Evolutionary conservation across 2,888 invertebrate species (phyloP).

Genomic region (Tolmerus cingulatus): DNA sequence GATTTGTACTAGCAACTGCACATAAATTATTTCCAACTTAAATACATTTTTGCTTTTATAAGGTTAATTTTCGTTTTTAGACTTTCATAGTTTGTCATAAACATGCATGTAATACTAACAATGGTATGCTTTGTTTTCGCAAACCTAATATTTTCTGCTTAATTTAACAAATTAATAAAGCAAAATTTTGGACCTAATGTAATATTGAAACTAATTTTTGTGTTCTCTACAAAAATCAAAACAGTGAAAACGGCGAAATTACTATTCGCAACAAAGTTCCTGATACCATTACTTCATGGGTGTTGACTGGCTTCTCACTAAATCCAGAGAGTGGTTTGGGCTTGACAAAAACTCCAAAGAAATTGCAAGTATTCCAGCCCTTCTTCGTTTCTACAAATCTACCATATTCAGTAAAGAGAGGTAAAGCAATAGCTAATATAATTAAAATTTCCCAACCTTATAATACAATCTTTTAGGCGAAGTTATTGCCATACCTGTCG

Average conservation of each 20-base stretch:
- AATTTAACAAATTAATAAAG: neutral
- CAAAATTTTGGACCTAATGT: neutral
- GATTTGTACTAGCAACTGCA: neutral
- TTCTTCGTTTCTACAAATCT: constrained; percentile 88
- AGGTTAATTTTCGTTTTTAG: neutral
- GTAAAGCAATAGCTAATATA: constrained; percentile 67
- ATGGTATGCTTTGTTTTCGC: neutral
- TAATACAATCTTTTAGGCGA: constrained; percentile 65
- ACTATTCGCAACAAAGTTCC: constrained; percentile 72
- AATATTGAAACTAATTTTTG: neutral
- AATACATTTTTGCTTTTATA: neutral
- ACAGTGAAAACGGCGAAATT: constrained; percentile 60
- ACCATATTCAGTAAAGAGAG: constrained; percentile 87
- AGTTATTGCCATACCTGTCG: constrained; percentile 84
- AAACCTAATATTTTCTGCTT: neutral
- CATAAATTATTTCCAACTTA: neutral
- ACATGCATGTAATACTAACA: neutral
- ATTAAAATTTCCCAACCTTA: neutral
- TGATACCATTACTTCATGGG: constrained; percentile 86
- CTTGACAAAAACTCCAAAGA: constrained; percentile 72
- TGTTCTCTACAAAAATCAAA: neutral
- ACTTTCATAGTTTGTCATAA: neutral
- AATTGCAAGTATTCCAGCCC: constrained; percentile 79
- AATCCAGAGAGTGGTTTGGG: constrained; percentile 79
- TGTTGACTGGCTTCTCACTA: constrained; percentile 83